Evolutionary conservation across 2,888 invertebrate species (phyloP).

Genomic region (Elegia similella): DNA sequence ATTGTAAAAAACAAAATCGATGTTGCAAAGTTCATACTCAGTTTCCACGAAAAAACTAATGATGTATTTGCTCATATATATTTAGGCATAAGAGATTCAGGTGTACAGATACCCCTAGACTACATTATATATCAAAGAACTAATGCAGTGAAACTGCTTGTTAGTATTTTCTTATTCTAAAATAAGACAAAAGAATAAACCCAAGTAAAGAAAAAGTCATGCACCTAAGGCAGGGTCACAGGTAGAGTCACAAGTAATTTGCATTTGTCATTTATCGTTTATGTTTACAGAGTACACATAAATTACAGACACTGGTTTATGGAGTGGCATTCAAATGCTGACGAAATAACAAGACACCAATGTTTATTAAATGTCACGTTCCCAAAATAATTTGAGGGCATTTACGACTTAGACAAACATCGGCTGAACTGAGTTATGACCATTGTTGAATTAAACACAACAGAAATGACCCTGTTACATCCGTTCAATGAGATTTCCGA

Average conservation of each 20-base stretch:
- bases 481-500: not conserved
- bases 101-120: too few relatives aligned
- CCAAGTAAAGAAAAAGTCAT: too few relatives aligned
- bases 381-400: slow-evolving; percentile 20
- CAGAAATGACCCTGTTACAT: not conserved
- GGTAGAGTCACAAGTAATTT: slow-evolving; percentile 23
- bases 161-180: too few relatives aligned
- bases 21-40: too few relatives aligned
- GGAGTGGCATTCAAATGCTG: slow-evolving; percentile 55
- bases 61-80: too few relatives aligned
- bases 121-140: too few relatives aligned
- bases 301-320: slow-evolving; percentile 14
- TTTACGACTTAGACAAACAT: not conserved
- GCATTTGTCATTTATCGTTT: not conserved
- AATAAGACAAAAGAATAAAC: too few relatives aligned
- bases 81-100: too few relatives aligned
- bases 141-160: too few relatives aligned
- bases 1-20: too few relatives aligned
- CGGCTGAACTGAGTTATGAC: not conserved
- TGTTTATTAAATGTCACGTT: slow-evolving; percentile 38
- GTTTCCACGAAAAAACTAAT: too few relatives aligned
- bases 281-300: not conserved
- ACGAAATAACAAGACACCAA: slow-evolving; percentile 37
- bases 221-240: too few relatives aligned
- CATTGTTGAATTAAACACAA: not conserved